Evolutionary conservation across 1,140 invertebrate species (phyloP).

Genomic region (Brachionus rotundiformis): DNA sequence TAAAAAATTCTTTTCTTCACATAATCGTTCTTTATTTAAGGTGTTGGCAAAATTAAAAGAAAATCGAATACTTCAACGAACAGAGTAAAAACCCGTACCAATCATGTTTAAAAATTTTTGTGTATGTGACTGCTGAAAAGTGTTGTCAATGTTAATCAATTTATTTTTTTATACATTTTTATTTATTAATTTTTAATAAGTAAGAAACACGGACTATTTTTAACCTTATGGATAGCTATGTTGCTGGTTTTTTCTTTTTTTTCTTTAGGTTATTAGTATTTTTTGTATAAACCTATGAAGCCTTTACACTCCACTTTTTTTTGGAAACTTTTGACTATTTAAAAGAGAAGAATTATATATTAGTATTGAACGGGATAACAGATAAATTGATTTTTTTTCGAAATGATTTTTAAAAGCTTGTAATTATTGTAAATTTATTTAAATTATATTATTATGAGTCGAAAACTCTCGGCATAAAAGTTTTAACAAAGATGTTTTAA

Average conservation of each 20-base stretch:
- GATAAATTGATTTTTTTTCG: background rate
- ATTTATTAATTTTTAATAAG: background rate
- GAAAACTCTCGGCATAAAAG: background rate
- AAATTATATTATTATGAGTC: conserved; percentile 1
- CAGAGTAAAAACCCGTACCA: background rate
- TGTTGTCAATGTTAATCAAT: background rate
- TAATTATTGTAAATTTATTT: conserved; percentile 4
- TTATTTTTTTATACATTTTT: background rate
- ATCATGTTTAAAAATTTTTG: background rate
- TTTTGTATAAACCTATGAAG: background rate
- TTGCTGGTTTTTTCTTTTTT: background rate
- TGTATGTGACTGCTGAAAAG: background rate
- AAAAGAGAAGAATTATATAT: background rate
- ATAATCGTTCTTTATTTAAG: background rate
- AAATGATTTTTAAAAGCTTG: background rate
- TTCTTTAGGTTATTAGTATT: background rate
- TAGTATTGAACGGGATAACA: background rate
- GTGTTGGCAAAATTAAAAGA: conserved; percentile 28
- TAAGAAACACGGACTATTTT: background rate
- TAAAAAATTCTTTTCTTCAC: too few relatives aligned
- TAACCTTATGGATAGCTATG: background rate
- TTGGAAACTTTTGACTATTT: background rate
- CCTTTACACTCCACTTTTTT: background rate
- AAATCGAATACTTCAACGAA: conserved; percentile 42
- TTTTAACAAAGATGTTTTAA: background rate